A percentile compares a stretch with the other conserved stretches of the same genome.
These are phyloP conservation scores for Pangasius mekongensis DNA, from an alignment of 2,797 vertebrate genomes.

Conservation along the genomic window DNA sequence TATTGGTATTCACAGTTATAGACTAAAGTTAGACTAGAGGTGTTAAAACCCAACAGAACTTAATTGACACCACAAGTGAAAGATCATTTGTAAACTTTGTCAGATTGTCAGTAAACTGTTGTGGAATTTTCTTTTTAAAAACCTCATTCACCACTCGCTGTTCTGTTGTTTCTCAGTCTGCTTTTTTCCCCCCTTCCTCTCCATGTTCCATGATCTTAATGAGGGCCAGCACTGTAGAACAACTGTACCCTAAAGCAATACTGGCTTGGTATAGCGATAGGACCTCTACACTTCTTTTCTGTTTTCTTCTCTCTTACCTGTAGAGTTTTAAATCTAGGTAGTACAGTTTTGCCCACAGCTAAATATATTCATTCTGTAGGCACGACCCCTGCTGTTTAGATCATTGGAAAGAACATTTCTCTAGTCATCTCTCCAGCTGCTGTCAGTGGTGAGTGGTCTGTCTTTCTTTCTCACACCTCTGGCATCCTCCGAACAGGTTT, in stretches of 20 bases:
- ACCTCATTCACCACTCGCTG: background rate
- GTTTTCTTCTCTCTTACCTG: background rate
- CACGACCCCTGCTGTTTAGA: conserved; percentile 17
- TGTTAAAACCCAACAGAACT: background rate
- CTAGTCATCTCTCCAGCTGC: conserved; percentile 22
- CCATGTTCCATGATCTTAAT: conserved; percentile 29
- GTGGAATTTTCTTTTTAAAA: conserved; percentile 2
- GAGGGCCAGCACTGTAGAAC: conserved; percentile 28
- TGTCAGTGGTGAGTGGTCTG: conserved; percentile 10
- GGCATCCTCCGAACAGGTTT: background rate
- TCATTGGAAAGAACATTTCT: conserved; percentile 40
- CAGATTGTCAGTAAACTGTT: background rate
- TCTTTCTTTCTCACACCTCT: conserved; percentile 53
- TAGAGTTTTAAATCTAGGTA: conserved; percentile 11
- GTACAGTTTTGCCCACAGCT: conserved; percentile 34
- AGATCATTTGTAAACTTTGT: background rate
- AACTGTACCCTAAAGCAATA: conserved; percentile 37
- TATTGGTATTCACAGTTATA: background rate
- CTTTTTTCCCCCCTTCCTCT: background rate
- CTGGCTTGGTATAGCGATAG: conserved; percentile 16
- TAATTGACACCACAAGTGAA: background rate
- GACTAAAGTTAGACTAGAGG: background rate
- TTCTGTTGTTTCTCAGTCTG: background rate
- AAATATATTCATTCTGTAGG: conserved; percentile 34
- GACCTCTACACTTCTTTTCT: background rate